Evolutionary conservation across 2,797 vertebrate genomes (phyloP).

Genomic region (Antennarius maculatus): DNA sequence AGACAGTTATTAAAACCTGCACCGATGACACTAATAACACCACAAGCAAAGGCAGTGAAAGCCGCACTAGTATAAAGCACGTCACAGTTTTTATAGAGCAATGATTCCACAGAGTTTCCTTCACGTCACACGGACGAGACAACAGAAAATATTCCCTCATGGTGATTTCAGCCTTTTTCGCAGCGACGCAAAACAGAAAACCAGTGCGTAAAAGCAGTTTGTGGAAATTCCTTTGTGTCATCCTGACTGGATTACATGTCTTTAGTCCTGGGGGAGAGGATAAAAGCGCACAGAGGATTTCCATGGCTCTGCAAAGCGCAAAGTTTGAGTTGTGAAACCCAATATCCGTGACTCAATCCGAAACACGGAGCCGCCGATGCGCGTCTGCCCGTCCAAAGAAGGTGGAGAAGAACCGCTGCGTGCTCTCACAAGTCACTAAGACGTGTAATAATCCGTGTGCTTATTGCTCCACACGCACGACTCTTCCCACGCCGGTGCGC

Average conservation of each 20-base stretch:
- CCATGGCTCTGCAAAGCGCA: conserved; percentile 38
- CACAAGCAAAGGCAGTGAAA: not conserved
- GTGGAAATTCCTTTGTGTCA: conserved; percentile 59
- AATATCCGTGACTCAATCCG: conserved; percentile 64
- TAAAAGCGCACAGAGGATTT: conserved; percentile 40
- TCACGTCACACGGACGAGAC: not conserved
- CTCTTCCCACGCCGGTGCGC: conserved; percentile 26
- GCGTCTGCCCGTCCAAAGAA: conserved; percentile 53
- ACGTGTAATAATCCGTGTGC: conserved; percentile 41
- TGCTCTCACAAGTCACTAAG: conserved; percentile 57
- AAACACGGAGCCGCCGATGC: conserved; percentile 48
- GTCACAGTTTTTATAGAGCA: not conserved
- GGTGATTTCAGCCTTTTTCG: not conserved
- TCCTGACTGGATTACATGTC: conserved; percentile 51
- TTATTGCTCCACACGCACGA: conserved; percentile 9
- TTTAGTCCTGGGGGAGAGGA: conserved; percentile 21
- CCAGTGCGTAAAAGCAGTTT: not conserved
- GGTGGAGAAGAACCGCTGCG: conserved; percentile 41
- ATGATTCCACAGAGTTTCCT: not conserved
- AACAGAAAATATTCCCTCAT: not conserved
- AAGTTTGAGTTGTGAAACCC: conserved; percentile 62
- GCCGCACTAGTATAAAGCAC: not conserved
- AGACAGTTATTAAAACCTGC: conserved; percentile 60
- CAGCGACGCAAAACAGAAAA: not conserved
- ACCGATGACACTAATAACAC: conserved; percentile 2